Evolutionary conservation across 2,113 vertebrate genomes (phyloP).

Genomic region (Hippocampus abdominalis): DNA sequence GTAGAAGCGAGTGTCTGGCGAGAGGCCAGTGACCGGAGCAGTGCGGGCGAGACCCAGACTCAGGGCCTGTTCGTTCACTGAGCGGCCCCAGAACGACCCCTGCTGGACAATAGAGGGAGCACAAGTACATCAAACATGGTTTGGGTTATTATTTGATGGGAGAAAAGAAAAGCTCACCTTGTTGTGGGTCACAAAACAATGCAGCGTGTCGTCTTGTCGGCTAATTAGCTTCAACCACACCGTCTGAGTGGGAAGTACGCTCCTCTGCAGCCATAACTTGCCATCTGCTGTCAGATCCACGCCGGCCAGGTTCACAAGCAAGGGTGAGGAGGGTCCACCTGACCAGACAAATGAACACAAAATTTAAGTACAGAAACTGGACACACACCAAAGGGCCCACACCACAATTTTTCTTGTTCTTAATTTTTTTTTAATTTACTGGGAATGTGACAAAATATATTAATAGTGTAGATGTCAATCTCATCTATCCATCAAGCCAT

Average conservation of each 20-base stretch:
- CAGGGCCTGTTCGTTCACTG: constrained; percentile 85
- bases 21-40: constrained; percentile 71
- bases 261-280: constrained; percentile 74
- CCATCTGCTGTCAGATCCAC: constrained; percentile 80
- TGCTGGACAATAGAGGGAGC: constrained; percentile 51
- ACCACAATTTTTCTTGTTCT: too few relatives aligned
- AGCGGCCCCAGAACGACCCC: constrained; percentile 73
- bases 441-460: too few relatives aligned
- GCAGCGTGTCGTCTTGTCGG: constrained; percentile 73
- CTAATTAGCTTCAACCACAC: constrained; percentile 89
- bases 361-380: not conserved
- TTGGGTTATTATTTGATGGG: not conserved
- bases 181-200: constrained; percentile 82
- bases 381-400: not conserved
- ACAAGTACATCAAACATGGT: not conserved
- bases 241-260: constrained; percentile 71
- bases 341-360: constrained; percentile 2
- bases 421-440: too few relatives aligned
- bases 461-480: too few relatives aligned
- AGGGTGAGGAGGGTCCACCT: constrained; percentile 68
- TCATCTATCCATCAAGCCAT: too few relatives aligned
- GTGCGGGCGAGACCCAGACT: constrained; percentile 81
- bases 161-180: constrained; percentile 68
- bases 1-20: constrained; percentile 71
- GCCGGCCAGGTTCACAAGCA: constrained; percentile 83